Percentiles rank a stretch among this genome's conserved stretches.
phyloP scores from a whole-genome alignment of 2,797 vertebrate genomes.

The Todus mexicanus region DNA sequence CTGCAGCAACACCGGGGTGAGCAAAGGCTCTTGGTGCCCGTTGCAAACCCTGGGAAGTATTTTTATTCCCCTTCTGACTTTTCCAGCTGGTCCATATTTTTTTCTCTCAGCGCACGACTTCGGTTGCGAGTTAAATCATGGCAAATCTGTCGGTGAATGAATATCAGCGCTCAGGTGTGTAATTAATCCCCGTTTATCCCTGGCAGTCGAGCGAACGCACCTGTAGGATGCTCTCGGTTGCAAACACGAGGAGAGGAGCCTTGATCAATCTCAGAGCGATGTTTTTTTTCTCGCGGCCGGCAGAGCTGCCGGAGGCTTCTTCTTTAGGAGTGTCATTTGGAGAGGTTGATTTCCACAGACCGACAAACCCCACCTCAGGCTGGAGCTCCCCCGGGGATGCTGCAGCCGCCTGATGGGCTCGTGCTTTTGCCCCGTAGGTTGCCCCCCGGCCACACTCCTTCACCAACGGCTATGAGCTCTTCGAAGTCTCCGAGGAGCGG shows the following conservation, averaged over 20 bases:
- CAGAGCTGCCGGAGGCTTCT: constrained; percentile 68
- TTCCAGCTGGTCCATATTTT: not conserved
- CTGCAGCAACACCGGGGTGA: accelerated
- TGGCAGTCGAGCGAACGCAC: constrained; percentile 66
- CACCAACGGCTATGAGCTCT: constrained; percentile 86
- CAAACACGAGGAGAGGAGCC: constrained; percentile 62
- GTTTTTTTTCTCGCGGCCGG: constrained; percentile 68
- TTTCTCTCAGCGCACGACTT: not conserved
- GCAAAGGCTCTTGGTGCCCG: not conserved
- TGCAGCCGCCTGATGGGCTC: not conserved
- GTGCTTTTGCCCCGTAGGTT: constrained; percentile 18
- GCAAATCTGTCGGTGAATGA: constrained; percentile 65
- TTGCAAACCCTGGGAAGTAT: not conserved
- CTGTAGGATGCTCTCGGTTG: constrained; percentile 71
- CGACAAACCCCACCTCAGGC: not conserved
- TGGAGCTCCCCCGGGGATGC: accelerated
- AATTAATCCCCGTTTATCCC: constrained; percentile 75
- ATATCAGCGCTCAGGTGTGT: constrained; percentile 51
- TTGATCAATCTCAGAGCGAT: constrained; percentile 71
- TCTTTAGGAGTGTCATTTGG: constrained; percentile 71
- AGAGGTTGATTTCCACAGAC: constrained; percentile 63
- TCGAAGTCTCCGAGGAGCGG: constrained; percentile 93
- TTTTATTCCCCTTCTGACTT: not conserved
- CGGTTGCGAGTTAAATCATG: constrained; percentile 65
- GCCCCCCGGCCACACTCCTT: constrained; percentile 71